Evolutionary conservation across 1,140 invertebrate genomes (phyloP), one percentile per base, ranked within the genome.

Genomic region (Nymphalis io): DNA sequence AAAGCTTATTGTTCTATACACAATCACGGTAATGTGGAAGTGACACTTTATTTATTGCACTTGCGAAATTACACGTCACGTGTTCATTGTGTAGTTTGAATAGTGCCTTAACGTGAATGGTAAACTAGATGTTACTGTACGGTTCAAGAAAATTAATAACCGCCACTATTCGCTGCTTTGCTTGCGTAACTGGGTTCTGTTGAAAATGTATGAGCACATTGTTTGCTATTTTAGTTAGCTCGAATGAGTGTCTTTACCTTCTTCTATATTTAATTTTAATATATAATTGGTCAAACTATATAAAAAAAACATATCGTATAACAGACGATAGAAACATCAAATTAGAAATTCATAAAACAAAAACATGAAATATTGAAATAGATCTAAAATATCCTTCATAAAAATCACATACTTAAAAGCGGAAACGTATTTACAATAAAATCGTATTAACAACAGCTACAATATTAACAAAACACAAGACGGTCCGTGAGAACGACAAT

Each of bases 11-110:
- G 77, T 79, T 75, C 53, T 53, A 38, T 15, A 44, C 55, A 76
- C 74, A 76, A 75, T 73, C 63, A 65, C 44, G 62, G 65, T 78
- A 78, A 75, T 78, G 72, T 79, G 77, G 67, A 72, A 68, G 60
- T 74, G 74, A 79, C 77, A 73, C 62, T 70, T 76, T 76, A 76
- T 79, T 76, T 74, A 76, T 79, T 67, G 70, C 67, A 70, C 71
- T 81, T 77, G 75, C 73, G 72, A 75, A 77, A 78, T 78, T 75
- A 78, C 64, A 78, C 70, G 76, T 76, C 75, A 76, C 70, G 67
- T 57, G 65, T 75, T 70, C 59, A 78, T 78, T 78, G 74, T 74
- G 67, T 61, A 42, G 53, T 68, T 46, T 78, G 73, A 78, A 78
- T 78, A 78, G 75, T 66, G 68, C 68, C 70, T 75, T 68, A 51